Evolutionary conservation across 2,797 vertebrate genomes (phyloP).

Genomic region (Gastrophryne carolinensis): DNA sequence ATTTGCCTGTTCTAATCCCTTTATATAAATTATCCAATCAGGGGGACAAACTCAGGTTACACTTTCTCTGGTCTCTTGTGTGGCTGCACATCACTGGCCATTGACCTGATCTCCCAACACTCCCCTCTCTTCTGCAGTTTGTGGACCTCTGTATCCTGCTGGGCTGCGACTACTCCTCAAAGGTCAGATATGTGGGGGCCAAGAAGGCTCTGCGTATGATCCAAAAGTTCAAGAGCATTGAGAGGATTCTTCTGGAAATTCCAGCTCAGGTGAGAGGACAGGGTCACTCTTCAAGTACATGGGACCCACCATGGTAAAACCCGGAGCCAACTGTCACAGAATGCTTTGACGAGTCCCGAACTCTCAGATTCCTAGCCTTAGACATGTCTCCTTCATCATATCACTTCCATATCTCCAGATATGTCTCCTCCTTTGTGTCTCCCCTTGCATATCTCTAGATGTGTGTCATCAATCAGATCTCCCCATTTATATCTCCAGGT

Average conservation of each 20-base stretch:
- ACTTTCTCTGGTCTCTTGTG: no score
- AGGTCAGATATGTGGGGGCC: constrained; percentile 73
- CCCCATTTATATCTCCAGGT: no score
- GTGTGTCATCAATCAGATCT: not conserved
- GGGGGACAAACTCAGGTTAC: no score
- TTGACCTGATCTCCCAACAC: no score
- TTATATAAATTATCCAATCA: no score
- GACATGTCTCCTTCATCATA: not conserved
- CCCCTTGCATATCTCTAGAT: not conserved
- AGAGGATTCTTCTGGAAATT: constrained; percentile 68
- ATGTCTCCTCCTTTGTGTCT: not conserved
- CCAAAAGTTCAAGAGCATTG: constrained; percentile 72
- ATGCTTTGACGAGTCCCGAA: no score
- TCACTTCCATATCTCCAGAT: not conserved
- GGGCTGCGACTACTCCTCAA: constrained; percentile 82
- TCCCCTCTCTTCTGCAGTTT: constrained; percentile 67
- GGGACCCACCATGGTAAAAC: not conserved
- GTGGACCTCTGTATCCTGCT: constrained; percentile 82
- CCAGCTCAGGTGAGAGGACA: constrained; percentile 67
- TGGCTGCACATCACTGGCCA: no score
- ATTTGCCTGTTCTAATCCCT: no score
- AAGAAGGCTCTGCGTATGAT: constrained; percentile 75
- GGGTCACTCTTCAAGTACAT: not conserved
- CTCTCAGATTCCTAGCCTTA: not conserved
- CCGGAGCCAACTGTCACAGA: no score